Conservation (phyloP, 2,113 vertebrate genomes). For the Platysternon megacephalum region DNA sequence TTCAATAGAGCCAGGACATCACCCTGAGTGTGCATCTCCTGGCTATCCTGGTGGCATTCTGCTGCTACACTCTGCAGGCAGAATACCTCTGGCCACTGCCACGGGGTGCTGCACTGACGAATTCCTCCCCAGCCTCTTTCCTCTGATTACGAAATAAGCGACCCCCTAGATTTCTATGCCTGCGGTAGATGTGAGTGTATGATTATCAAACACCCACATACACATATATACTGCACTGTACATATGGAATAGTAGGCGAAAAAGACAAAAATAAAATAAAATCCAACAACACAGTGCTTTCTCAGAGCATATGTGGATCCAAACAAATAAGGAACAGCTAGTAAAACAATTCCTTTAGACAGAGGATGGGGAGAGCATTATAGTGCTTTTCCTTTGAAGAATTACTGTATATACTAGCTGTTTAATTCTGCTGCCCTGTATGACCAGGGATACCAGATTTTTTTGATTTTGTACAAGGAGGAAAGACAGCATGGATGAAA, state of each 20-base stretch:
- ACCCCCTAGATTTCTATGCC: constrained; percentile 28
- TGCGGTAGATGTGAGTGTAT: constrained; percentile 52
- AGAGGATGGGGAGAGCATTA: neutral
- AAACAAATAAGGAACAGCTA: constrained; percentile 1
- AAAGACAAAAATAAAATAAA: constrained; percentile 1
- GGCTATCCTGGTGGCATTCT: rapidly evolving
- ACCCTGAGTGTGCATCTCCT: rapidly evolving
- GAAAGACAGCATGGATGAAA: neutral
- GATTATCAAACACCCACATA: constrained; percentile 40
- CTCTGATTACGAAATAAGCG: neutral
- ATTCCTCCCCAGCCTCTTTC: neutral
- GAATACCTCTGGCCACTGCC: neutral
- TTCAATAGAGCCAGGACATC: neutral
- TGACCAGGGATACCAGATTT: constrained; percentile 27
- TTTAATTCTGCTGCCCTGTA: constrained; percentile 28
- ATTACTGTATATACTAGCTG: rapidly evolving
- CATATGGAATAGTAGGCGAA: constrained; percentile 40
- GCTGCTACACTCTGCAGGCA: rapidly evolving
- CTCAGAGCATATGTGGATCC: neutral
- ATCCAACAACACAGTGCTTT: neutral
- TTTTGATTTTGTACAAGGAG: constrained; percentile 10
- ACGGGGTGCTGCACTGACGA: rapidly evolving
- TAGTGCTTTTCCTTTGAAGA: neutral
- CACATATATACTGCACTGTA: neutral
- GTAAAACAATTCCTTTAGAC: neutral